These are phyloP conservation scores for Drosophila tristis DNA, from an alignment of 1,140 invertebrate genomes.

Conservation along the genomic window DNA sequence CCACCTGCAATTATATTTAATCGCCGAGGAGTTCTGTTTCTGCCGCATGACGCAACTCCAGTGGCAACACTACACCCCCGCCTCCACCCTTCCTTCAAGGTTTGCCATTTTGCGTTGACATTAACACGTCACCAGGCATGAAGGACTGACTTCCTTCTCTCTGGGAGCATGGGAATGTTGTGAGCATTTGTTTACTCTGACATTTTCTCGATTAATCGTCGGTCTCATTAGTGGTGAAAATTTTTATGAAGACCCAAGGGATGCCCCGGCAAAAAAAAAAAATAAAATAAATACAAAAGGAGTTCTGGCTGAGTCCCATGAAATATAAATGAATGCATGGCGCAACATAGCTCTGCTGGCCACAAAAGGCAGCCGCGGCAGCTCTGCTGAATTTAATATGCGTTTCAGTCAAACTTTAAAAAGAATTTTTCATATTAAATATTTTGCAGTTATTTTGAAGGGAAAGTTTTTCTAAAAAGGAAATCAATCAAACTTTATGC, in stretches of 20 bases:
- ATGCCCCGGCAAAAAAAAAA: neutral
- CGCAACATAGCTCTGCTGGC: neutral
- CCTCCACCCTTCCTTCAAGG: neutral
- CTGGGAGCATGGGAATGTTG: slow-evolving; percentile 14
- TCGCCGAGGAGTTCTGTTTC: slow-evolving; percentile 13
- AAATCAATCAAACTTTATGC: too few species aligned
- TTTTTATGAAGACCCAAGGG: slow-evolving; percentile 72
- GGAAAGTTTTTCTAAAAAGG: neutral
- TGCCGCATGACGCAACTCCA: slow-evolving; percentile 63
- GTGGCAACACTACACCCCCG: neutral
- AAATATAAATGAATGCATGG: slow-evolving; percentile 2
- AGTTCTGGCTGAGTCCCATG: slow-evolving; percentile 5
- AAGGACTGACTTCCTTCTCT: slow-evolving; percentile 6
- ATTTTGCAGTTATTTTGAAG: neutral
- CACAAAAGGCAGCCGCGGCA: neutral
- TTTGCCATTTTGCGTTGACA: slow-evolving; percentile 47
- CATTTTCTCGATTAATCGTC: slow-evolving; percentile 68
- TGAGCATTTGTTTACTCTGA: slow-evolving; percentile 46
- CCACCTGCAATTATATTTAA: slow-evolving; percentile 54
- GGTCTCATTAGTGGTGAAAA: slow-evolving; percentile 78
- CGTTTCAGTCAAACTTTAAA: neutral
- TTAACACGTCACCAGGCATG: slow-evolving; percentile 59
- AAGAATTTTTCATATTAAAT: too few species aligned
- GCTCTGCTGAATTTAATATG: too few species aligned
- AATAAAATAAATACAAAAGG: too few species aligned